Evolutionary conservation across 2,113 vertebrate genomes (phyloP).

Genomic region (Progne subis): DNA sequence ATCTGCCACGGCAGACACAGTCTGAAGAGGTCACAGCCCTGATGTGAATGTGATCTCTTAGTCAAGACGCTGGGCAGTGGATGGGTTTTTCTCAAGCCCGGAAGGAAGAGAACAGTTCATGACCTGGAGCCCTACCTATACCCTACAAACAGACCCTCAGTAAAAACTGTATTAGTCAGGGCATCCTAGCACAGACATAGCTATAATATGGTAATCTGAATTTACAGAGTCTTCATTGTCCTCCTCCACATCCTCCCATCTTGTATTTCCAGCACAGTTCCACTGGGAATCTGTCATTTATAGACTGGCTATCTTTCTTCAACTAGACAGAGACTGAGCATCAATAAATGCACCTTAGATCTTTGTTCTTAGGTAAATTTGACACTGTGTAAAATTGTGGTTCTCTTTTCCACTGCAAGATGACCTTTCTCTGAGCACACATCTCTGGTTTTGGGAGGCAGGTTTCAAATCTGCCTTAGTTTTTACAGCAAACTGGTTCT

Average conservation of each 20-base stretch:
- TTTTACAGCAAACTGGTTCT: not conserved
- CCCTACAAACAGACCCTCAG: not conserved
- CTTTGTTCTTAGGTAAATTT: not conserved
- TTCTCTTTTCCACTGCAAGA: not conserved
- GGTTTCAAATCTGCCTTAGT: not conserved
- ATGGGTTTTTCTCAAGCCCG: not conserved
- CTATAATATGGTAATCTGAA: not conserved
- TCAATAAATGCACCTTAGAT: not conserved
- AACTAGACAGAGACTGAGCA: not conserved
- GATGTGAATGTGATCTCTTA: not conserved
- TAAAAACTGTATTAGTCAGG: not conserved
- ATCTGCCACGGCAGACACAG: not conserved
- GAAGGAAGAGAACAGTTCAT: not conserved
- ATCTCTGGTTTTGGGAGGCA: not conserved
- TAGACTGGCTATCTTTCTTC: not conserved
- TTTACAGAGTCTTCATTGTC: not conserved
- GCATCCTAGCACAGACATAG: not conserved
- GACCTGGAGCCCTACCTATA: not conserved
- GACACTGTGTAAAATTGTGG: not conserved
- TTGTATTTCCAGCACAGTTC: not conserved
- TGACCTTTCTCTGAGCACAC: not conserved
- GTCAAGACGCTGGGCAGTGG: not conserved
- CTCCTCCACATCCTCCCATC: not conserved
- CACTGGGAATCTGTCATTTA: not conserved
- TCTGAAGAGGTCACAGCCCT: not conserved